A percentile compares a stretch with the other conserved stretches of the same genome.
Conservation (phyloP, 2,888 invertebrate genomes). For the Heterodera filipjevi region DNA sequence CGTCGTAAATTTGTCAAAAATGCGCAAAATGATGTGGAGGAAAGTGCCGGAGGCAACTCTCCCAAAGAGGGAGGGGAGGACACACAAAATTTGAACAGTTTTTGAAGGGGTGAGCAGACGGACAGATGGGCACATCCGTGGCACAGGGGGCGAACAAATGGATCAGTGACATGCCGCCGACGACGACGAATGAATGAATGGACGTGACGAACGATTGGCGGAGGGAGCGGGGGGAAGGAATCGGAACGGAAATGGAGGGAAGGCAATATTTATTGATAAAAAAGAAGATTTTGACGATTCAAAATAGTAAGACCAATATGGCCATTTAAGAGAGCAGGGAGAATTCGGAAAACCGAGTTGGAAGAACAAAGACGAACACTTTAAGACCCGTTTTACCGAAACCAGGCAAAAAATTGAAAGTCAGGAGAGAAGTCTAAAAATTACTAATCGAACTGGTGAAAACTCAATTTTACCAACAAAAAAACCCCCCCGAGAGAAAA, state of each 20-base stretch:
- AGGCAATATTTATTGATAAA: neutral
- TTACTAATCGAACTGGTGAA: no score
- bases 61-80: neutral
- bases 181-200: neutral
- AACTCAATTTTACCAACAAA: no score
- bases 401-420: no score
- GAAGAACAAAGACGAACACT: no score
- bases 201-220: conserved; percentile 3
- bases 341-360: no score
- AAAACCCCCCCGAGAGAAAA: no score
- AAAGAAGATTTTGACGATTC: no score
- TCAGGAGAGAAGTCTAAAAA: no score
- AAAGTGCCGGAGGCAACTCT: conserved; percentile 15
- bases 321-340: no score
- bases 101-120: neutral
- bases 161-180: neutral
- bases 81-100: conserved; percentile 13
- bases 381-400: no score
- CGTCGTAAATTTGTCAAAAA: conserved; percentile 23
- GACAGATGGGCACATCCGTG: neutral
- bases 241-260: neutral
- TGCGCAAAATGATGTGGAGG: neutral
- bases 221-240: neutral
- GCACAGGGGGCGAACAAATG: neutral
- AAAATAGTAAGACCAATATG: no score